Evolutionary conservation across 2,888 invertebrate species (phyloP).

Genomic region (Ctena decussata): DNA sequence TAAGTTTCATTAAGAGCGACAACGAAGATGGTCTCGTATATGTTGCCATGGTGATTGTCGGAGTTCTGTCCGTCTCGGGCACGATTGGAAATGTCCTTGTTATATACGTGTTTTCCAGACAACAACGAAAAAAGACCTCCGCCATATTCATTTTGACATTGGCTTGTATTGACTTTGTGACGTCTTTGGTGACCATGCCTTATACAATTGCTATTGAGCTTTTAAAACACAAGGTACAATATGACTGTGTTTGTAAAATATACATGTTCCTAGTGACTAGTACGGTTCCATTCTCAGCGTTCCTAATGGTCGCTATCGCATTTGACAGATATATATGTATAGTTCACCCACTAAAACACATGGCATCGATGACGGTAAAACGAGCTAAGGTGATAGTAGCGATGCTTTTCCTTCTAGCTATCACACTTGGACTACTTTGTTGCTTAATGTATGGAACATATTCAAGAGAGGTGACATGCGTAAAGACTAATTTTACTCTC

Average conservation of each 20-base stretch:
- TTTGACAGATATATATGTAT: constrained; percentile 82
- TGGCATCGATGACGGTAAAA: constrained; percentile 80
- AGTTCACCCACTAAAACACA: constrained; percentile 82
- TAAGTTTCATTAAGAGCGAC: too few species aligned
- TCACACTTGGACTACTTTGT: constrained; percentile 61
- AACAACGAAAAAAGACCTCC: constrained; percentile 80
- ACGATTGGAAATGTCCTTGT: constrained; percentile 80
- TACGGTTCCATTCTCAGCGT: constrained; percentile 82
- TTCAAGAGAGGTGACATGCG: not conserved
- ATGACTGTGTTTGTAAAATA: constrained; percentile 78
- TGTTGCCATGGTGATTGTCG: constrained; percentile 74
- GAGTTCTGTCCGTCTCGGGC: constrained; percentile 75
- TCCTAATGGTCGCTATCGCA: constrained; percentile 82
- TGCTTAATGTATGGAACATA: constrained; percentile 64
- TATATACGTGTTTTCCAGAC: constrained; percentile 76
- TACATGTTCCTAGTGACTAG: constrained; percentile 82
- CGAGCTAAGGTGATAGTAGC: constrained; percentile 70
- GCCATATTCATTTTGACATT: constrained; percentile 84
- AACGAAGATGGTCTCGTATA: too few species aligned
- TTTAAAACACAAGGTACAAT: constrained; percentile 69
- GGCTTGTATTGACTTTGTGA: constrained; percentile 83
- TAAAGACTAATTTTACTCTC: not conserved
- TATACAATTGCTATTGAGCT: constrained; percentile 82
- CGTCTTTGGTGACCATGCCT: constrained; percentile 83
- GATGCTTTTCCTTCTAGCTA: constrained; percentile 50